Evolutionary conservation across 2,888 invertebrate genomes (phyloP).

Genomic region (Chymomyza procnemis): DNA sequence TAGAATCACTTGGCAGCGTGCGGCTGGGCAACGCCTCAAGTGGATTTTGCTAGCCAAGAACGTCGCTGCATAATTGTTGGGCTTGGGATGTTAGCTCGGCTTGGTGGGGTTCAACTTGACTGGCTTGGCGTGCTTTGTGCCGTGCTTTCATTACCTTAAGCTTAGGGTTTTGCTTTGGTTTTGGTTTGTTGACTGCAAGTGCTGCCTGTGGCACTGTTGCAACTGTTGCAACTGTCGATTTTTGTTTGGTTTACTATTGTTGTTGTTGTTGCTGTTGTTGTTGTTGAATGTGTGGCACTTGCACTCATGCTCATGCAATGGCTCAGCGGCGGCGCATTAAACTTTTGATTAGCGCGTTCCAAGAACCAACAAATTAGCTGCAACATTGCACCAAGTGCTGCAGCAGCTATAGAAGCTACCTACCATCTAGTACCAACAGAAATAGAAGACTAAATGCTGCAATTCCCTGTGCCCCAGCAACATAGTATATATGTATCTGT

Average conservation of each 20-base stretch:
- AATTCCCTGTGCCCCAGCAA: not conserved
- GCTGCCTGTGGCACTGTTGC: not conserved
- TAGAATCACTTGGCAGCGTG: slow-evolving; percentile 71
- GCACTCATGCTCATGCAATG: slow-evolving; percentile 1
- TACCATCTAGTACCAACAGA: not conserved
- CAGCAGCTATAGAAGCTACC: not conserved
- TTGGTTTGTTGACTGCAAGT: slow-evolving; percentile 1
- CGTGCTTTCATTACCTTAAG: slow-evolving; percentile 4
- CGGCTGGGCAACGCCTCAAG: slow-evolving; percentile 68
- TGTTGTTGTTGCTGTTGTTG: slow-evolving; percentile 11
- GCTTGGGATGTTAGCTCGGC: slow-evolving; percentile 6
- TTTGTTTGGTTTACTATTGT: not conserved
- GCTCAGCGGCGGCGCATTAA: slow-evolving; percentile 41
- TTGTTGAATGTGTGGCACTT: slow-evolving; percentile 13
- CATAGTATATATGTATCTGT: not conserved
- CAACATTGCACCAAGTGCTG: not conserved
- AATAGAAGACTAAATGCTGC: not conserved
- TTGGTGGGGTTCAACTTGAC: not conserved
- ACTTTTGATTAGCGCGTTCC: slow-evolving; percentile 66
- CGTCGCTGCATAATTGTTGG: slow-evolving; percentile 60
- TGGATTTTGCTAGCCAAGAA: slow-evolving; percentile 46
- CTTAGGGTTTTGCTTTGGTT: slow-evolving; percentile 9
- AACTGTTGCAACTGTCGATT: not conserved
- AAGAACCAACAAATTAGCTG: slow-evolving; percentile 59
- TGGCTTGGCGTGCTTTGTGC: slow-evolving; percentile 19